These are phyloP conservation scores for Falco rusticolus DNA, from an alignment of 2,797 vertebrate species.

Conservation along the genomic window DNA sequence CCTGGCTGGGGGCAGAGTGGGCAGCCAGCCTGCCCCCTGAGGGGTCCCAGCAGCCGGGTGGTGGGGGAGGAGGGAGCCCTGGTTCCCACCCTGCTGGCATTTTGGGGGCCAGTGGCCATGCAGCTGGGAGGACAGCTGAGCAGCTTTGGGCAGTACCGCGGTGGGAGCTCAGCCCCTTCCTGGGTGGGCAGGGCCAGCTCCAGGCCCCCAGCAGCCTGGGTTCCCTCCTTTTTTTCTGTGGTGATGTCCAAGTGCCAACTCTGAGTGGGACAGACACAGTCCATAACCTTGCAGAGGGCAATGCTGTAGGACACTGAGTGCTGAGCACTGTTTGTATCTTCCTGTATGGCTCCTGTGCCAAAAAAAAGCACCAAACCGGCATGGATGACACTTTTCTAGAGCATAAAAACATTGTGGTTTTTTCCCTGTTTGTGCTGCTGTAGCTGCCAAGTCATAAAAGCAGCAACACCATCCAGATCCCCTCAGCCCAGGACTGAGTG, in stretches of 20 bases:
- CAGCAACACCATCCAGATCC: not conserved
- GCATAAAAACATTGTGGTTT: not conserved
- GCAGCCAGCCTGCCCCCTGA: not conserved
- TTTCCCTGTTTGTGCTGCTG: not conserved
- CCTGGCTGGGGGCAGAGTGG: rapidly evolving
- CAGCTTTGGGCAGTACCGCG: not conserved
- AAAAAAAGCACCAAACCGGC: not conserved
- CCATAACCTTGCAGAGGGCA: not conserved
- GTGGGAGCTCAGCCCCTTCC: not conserved
- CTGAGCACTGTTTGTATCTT: not conserved
- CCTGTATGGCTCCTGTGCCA: not conserved
- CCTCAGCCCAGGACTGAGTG: not conserved
- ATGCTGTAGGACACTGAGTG: not conserved
- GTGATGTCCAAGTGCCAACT: not conserved
- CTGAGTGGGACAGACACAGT: not conserved
- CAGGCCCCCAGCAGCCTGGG: not conserved
- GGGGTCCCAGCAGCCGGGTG: not conserved
- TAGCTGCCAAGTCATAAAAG: not conserved
- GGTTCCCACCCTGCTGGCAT: rapidly evolving
- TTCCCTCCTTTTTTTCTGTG: not conserved
- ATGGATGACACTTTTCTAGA: not conserved
- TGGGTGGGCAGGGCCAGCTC: rapidly evolving
- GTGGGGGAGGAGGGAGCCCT: not conserved
- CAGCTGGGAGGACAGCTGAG: not conserved
- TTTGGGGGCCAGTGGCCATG: not conserved